These are phyloP conservation scores for Trachelipus rathkii DNA, from an alignment of 1,140 invertebrate species.

Conservation along the genomic window DNA sequence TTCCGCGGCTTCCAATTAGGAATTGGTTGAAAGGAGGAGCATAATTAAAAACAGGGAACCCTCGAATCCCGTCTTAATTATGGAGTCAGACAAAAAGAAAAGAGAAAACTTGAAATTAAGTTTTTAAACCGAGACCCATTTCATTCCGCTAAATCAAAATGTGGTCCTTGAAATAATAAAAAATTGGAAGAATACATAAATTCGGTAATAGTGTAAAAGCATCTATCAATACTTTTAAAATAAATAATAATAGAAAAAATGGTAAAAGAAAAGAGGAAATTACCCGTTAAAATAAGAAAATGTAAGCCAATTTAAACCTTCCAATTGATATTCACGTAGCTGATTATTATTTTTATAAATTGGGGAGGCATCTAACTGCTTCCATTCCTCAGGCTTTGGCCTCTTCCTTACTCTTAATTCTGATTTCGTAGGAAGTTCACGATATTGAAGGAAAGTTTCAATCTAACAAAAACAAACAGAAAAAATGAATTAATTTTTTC, in stretches of 20 bases:
- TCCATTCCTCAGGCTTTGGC: conserved; percentile 81
- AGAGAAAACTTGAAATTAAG: too few relatives aligned
- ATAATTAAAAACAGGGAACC: too few relatives aligned
- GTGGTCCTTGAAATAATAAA: conserved; percentile 62
- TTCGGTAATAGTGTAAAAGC: conserved; percentile 16
- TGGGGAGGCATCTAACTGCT: conserved; percentile 84
- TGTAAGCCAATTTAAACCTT: conserved; percentile 96
- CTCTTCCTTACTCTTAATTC: conserved; percentile 66
- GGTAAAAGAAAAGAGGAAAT: conserved; percentile 43
- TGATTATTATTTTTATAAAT: conserved; percentile 89
- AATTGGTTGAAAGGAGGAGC: too few relatives aligned
- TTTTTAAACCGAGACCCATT: conserved; percentile 98
- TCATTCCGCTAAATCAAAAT: conserved; percentile 99
- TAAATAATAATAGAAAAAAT: neutral
- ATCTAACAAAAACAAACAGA: conserved; percentile 28
- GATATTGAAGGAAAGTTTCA: conserved; percentile 40
- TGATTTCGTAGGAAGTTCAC: conserved; percentile 37
- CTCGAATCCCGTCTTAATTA: too few relatives aligned
- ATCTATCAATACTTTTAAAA: neutral
- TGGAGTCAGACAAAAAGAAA: too few relatives aligned
- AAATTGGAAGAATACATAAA: conserved; percentile 14
- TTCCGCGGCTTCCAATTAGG: too few relatives aligned
- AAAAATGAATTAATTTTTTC: too few relatives aligned
- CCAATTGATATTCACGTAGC: conserved; percentile 93
- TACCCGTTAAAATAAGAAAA: conserved; percentile 96